A percentile compares a stretch with the other conserved stretches of the same genome.
These are phyloP conservation scores for Alfaro cultratus DNA, from an alignment of 2,797 vertebrate species.

Conservation along the genomic window DNA sequence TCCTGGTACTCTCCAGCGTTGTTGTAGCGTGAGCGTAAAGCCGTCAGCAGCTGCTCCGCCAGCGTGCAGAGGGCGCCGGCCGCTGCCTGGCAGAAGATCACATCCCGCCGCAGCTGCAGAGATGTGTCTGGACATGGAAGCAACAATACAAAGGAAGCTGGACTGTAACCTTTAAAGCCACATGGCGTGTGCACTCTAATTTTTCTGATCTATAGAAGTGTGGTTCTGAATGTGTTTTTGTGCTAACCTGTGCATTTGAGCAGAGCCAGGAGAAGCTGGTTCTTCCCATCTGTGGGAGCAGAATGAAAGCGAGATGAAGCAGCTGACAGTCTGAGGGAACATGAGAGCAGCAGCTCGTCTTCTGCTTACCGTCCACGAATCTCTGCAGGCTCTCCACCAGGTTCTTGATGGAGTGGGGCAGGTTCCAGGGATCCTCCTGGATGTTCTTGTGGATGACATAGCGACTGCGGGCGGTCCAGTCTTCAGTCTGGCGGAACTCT, in stretches of 20 bases:
- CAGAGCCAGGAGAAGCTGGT: slow-evolving; percentile 95
- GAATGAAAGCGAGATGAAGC: slow-evolving; percentile 43
- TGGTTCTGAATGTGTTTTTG: slow-evolving; percentile 2
- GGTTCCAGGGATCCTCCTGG: slow-evolving; percentile 98
- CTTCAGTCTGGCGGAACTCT: slow-evolving; percentile 96
- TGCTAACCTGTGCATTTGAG: slow-evolving; percentile 91
- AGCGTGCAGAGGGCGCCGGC: slow-evolving; percentile 91
- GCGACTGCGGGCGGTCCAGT: slow-evolving; percentile 88
- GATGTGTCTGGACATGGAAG: slow-evolving; percentile 83
- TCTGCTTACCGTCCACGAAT: slow-evolving; percentile 90
- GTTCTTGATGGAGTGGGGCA: slow-evolving; percentile 95
- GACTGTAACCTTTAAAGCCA: slow-evolving; percentile 7
- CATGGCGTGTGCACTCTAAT: slow-evolving; percentile 21
- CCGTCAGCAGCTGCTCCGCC: slow-evolving; percentile 91
- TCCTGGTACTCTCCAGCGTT: slow-evolving; percentile 97
- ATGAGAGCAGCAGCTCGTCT: background rate
- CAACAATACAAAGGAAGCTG: background rate
- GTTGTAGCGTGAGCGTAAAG: slow-evolving; percentile 91
- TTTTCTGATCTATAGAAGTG: background rate
- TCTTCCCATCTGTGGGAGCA: slow-evolving; percentile 90
- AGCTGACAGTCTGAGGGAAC: slow-evolving; percentile 7
- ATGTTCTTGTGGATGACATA: slow-evolving; percentile 93
- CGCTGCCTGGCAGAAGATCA: slow-evolving; percentile 94
- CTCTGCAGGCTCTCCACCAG: slow-evolving; percentile 94
- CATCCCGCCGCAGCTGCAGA: slow-evolving; percentile 92